These are phyloP conservation scores for Probaryconus sp. DNA, from an alignment of 1,140 invertebrate species.

Conservation along the genomic window DNA sequence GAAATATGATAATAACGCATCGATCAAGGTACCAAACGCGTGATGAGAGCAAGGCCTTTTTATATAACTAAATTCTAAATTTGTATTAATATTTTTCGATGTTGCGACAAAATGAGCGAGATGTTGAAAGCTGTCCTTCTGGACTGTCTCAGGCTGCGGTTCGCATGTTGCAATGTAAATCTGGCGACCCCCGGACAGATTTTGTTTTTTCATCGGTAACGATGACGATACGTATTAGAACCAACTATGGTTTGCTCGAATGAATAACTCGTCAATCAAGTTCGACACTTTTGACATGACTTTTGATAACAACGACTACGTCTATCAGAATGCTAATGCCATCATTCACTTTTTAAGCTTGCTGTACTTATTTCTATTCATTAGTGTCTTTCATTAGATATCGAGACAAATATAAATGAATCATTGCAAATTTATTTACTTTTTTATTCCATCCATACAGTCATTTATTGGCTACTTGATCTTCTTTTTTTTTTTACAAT, in stretches of 20 bases:
- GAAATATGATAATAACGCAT: slow-evolving; percentile 23
- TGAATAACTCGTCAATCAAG: background rate
- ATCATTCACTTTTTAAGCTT: too few relatives aligned
- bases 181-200: slow-evolving; percentile 13
- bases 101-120: slow-evolving; percentile 14
- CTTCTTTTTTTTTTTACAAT: too few relatives aligned
- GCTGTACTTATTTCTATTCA: too few relatives aligned
- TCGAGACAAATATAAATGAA: too few relatives aligned
- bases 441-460: too few relatives aligned
- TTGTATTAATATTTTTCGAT: slow-evolving; percentile 36
- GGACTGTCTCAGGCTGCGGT: slow-evolving; percentile 1
- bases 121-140: background rate
- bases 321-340: too few relatives aligned
- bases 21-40: slow-evolving; percentile 18
- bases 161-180: slow-evolving; percentile 5
- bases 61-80: slow-evolving; percentile 29
- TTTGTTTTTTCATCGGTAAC: background rate
- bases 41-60: slow-evolving; percentile 26
- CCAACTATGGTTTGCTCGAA: slow-evolving; percentile 7
- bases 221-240: background rate
- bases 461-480: too few relatives aligned
- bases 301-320: slow-evolving; percentile 1
- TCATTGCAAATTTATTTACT: too few relatives aligned
- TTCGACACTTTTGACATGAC: slow-evolving; percentile 1
- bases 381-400: too few relatives aligned